These are phyloP conservation scores for Agapornis canus DNA, from an alignment of 2,797 vertebrate species.

Conservation along the genomic window DNA sequence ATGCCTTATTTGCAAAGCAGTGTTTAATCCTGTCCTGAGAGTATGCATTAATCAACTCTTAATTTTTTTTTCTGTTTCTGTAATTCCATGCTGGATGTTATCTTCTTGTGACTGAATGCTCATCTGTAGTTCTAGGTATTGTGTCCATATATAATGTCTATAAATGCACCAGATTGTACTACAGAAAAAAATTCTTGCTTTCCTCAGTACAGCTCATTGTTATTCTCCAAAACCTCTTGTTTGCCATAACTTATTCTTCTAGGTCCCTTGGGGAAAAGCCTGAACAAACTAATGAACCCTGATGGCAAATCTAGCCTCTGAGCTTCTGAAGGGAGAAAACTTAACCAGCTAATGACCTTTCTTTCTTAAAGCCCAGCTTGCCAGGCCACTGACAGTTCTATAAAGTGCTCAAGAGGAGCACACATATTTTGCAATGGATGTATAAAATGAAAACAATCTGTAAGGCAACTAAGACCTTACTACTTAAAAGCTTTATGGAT, in stretches of 20 bases:
- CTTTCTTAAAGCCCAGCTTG: background rate
- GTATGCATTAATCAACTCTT: background rate
- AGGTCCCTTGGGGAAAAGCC: background rate
- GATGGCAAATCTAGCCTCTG: background rate
- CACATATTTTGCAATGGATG: background rate
- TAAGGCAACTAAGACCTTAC: background rate
- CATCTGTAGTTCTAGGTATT: background rate
- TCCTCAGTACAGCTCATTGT: background rate
- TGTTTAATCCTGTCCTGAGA: background rate
- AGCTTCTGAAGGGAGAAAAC: background rate
- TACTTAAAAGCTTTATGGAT: background rate
- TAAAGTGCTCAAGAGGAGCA: background rate
- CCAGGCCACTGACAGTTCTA: background rate
- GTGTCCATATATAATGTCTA: background rate
- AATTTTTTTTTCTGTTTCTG: background rate
- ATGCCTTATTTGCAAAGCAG: background rate
- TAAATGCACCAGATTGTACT: background rate
- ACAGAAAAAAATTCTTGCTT: background rate
- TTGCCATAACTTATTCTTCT: background rate
- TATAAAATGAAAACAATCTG: background rate
- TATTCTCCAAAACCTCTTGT: background rate
- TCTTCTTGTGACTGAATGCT: background rate
- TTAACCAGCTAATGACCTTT: background rate
- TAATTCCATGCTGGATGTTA: background rate
- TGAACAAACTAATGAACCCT: background rate